Conservation (phyloP, 2,888 invertebrate species). For the Linnaemya tessellans region DNA sequence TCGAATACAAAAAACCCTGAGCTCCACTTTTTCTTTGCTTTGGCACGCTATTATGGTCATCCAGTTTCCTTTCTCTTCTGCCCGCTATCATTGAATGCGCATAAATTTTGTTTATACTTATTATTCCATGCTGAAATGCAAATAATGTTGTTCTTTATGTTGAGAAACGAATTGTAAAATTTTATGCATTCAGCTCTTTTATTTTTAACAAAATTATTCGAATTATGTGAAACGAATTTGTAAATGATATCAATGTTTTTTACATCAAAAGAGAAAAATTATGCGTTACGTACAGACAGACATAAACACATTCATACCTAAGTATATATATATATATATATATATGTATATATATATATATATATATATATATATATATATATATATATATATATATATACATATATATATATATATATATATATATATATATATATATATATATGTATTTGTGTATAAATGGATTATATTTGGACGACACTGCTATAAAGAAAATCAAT, state of each 20-base stretch:
- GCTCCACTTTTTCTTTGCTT: slow-evolving; percentile 50
- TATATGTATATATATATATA: neutral
- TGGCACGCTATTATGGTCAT: slow-evolving; percentile 22
- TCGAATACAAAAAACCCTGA: slow-evolving; percentile 22
- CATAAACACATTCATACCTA: no score
- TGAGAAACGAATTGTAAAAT: slow-evolving; percentile 45
- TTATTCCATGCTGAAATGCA: slow-evolving; percentile 65
- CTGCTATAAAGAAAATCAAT: neutral
- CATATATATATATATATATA: neutral
- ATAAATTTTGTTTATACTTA: slow-evolving; percentile 37
- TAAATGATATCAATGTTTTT: slow-evolving; percentile 59
- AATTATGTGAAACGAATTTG: slow-evolving; percentile 69
- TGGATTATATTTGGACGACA: neutral
- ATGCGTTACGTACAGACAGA: neutral
- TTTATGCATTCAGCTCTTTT: slow-evolving; percentile 58
- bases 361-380: neutral
- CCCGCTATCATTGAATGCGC: slow-evolving; percentile 34
- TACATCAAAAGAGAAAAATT: slow-evolving; percentile 14
- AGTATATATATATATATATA: no score
- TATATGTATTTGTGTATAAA: neutral
- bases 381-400: neutral
- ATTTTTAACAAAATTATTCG: slow-evolving; percentile 39
- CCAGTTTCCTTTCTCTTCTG: neutral
- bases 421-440: neutral
- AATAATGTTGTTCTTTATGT: slow-evolving; percentile 48